These are phyloP conservation scores for Spialia ferax DNA, from an alignment of 2,888 invertebrate species.

Conservation along the genomic window DNA sequence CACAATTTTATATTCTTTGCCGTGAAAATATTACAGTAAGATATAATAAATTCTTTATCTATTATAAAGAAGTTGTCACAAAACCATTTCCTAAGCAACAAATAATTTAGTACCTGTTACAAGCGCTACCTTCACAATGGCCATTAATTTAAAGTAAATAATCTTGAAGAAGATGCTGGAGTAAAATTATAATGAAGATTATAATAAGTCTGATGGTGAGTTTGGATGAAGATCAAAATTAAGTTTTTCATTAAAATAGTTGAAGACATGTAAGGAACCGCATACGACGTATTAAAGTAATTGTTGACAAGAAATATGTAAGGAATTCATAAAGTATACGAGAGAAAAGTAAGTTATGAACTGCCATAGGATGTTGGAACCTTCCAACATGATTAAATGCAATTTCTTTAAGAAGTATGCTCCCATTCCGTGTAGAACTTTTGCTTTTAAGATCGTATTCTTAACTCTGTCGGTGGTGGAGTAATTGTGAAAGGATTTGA, in stretches of 20 bases:
- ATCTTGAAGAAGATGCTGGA: slow-evolving; percentile 25
- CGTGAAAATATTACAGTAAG: background rate
- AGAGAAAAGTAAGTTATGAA: slow-evolving; percentile 70
- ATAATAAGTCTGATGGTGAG: slow-evolving; percentile 29
- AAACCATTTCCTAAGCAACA: slow-evolving; percentile 1
- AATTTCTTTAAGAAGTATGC: slow-evolving; percentile 83
- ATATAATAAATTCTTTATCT: background rate
- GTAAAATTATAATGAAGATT: slow-evolving; percentile 12
- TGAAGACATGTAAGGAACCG: slow-evolving; percentile 57
- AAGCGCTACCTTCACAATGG: background rate
- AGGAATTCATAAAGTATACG: slow-evolving; percentile 66
- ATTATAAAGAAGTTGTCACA: background rate
- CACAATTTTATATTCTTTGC: background rate
- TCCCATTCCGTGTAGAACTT: slow-evolving; percentile 69
- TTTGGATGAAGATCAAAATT: slow-evolving; percentile 26
- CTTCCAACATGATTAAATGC: slow-evolving; percentile 81
- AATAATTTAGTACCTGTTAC: slow-evolving; percentile 5
- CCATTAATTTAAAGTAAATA: slow-evolving; percentile 14
- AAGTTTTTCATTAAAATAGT: slow-evolving; percentile 62
- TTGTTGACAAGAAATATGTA: slow-evolving; percentile 77
- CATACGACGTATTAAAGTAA: slow-evolving; percentile 72
- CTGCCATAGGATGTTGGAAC: slow-evolving; percentile 54
- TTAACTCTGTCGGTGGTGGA: slow-evolving; percentile 57
- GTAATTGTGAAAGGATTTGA: slow-evolving; percentile 37
- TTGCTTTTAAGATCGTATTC: slow-evolving; percentile 65